Conservation (phyloP, 2,797 vertebrate genomes). For the Hemitrygon akajei region DNA sequence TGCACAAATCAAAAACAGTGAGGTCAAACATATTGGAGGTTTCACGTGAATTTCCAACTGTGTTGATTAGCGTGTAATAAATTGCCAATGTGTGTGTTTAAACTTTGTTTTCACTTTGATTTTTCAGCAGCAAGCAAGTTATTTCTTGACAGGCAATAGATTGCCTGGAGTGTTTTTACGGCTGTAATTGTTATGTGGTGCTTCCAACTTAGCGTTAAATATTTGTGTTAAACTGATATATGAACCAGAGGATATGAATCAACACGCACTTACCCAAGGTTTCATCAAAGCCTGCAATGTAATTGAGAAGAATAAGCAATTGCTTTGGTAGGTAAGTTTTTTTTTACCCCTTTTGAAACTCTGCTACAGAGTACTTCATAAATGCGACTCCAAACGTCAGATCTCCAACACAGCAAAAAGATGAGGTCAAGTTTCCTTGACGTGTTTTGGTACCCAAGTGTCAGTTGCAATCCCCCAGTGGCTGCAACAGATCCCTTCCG, state of each 20-base stretch:
- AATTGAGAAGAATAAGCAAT: background rate
- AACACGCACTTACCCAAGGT: background rate
- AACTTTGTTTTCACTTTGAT: conserved; percentile 7
- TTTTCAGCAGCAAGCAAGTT: background rate
- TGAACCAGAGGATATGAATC: background rate
- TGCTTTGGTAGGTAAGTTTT: background rate
- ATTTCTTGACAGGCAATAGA: background rate
- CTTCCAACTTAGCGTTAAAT: background rate
- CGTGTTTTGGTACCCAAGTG: background rate
- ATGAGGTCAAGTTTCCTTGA: background rate
- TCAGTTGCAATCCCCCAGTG: background rate
- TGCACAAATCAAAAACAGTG: background rate
- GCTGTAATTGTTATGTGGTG: background rate
- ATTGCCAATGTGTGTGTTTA: background rate
- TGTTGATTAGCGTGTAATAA: background rate
- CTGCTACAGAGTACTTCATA: background rate
- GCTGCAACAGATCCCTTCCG: background rate
- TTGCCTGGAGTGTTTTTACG: background rate
- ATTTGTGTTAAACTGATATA: background rate
- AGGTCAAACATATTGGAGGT: background rate
- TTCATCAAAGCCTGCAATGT: background rate
- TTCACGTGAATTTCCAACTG: conserved; percentile 19
- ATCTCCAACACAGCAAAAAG: background rate
- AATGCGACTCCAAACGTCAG: conserved; percentile 4
- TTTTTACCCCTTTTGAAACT: background rate